Evolutionary conservation across 2,888 invertebrate species (phyloP).

Genomic region (Eupithecia subfuscata): DNA sequence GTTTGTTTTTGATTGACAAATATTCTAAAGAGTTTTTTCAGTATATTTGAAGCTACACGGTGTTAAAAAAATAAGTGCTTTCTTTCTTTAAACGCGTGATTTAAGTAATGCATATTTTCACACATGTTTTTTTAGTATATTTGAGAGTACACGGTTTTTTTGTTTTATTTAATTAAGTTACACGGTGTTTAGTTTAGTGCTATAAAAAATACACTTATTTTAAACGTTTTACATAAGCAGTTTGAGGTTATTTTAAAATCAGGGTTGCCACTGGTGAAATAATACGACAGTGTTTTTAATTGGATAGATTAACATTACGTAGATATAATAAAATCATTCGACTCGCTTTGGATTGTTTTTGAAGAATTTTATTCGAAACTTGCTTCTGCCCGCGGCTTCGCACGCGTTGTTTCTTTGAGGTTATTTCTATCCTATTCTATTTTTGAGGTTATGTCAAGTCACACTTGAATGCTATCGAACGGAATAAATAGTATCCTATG

Average conservation of each 20-base stretch:
- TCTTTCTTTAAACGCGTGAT: not conserved
- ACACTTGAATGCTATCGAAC: too few species aligned
- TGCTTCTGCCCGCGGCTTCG: too few species aligned
- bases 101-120: not conserved
- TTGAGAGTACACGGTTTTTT: not conserved
- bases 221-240: not conserved
- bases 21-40: not conserved
- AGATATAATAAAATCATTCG: not conserved
- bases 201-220: not conserved
- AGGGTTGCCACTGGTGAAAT: constrained; percentile 26
- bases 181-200: not conserved
- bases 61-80: not conserved
- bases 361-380: not conserved
- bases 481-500: too few species aligned
- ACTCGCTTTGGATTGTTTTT: not conserved
- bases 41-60: not conserved
- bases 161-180: not conserved
- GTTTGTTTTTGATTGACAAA: constrained; percentile 31
- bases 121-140: not conserved
- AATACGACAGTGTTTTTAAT: constrained; percentile 34
- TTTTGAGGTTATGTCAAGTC: too few species aligned
- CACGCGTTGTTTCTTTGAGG: too few species aligned
- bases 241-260: not conserved
- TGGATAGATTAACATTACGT: constrained; percentile 8
- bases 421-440: too few species aligned